Conservation (phyloP, 2,113 vertebrate species). For the Etia nguti region DNA sequence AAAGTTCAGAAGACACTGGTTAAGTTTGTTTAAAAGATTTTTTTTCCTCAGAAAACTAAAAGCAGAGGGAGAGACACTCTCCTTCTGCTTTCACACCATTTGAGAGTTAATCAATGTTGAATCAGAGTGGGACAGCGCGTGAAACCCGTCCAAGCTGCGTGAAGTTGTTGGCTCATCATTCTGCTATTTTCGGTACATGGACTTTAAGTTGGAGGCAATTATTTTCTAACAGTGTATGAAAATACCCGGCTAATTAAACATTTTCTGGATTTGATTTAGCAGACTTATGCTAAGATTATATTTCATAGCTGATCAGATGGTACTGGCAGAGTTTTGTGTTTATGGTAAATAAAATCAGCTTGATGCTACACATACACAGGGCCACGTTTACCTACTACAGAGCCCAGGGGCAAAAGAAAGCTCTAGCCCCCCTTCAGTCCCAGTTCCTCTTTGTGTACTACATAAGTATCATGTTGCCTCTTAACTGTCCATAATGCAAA, state of each 20-base stretch:
- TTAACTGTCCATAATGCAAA: not conserved
- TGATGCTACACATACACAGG: not conserved
- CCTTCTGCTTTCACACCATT: slow-evolving; percentile 18
- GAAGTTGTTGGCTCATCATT: slow-evolving; percentile 35
- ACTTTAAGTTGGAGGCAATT: slow-evolving; percentile 14
- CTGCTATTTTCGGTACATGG: slow-evolving; percentile 28
- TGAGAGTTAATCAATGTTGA: slow-evolving; percentile 47
- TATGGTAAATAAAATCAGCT: slow-evolving; percentile 43
- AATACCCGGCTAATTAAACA: slow-evolving; percentile 35
- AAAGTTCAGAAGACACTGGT: not conserved
- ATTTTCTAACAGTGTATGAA: slow-evolving; percentile 10
- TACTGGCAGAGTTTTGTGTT: slow-evolving; percentile 24
- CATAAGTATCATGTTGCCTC: not conserved
- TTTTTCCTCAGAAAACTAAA: not conserved
- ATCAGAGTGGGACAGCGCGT: not conserved
- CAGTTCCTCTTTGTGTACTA: not conserved
- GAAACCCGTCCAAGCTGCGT: slow-evolving; percentile 26
- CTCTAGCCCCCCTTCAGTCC: not conserved
- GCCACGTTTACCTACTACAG: not conserved
- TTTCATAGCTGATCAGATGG: not conserved
- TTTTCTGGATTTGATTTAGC: slow-evolving; percentile 10
- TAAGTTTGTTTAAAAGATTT: not conserved
- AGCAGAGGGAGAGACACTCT: not conserved
- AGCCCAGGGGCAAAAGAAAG: not conserved
- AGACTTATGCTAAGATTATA: not conserved